Evolutionary conservation across 2,888 invertebrate species (phyloP), one percentile per base, ranked within the genome.

Genomic region (Drosophila lutescens): DNA sequence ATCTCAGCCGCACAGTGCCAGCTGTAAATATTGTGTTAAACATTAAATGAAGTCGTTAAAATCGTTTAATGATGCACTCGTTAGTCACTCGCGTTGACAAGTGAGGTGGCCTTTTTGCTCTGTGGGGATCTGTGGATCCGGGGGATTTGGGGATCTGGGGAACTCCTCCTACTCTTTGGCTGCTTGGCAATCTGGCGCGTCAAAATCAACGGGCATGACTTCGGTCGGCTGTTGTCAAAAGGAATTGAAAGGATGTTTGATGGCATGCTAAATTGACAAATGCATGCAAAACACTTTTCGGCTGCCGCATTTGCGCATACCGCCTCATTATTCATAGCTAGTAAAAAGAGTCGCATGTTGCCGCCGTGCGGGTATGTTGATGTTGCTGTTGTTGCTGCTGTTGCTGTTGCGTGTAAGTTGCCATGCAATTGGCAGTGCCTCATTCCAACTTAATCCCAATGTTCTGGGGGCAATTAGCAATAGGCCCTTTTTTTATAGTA

Each of bases 21-120:
- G 80, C 66, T 77, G 78, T 79, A 76, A 79, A 82, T 78, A 78
- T 84, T 83, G 80, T 89, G 89, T 79, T 83, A 85, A 82, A 79
- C 77, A 82, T 84, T 86, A 90, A 90, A 90, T 90, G 84, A 90
- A 90, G 90, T 90, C 91, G 91, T 90, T 90, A 89, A 90, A 88
- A 86, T 79, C 77, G 80, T 86, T 89, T 90, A 89, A 89, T 90
- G 89, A 89, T 89, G 84, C 83, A 76, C 88, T 90, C 78, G 89
- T 90, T 90, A 90, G 84, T 82, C 77, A 70, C 63, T 75, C 66
- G 74, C 80, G 83, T 76, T 87, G 87, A 83, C 90, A 86, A 81
- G 77, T 78, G 76, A 77, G 77, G 76, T 63, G 79, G 61, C 82
- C 41, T 46, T 26, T 13, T 23, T 12, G 34, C 12, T 34, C 30